Evolutionary conservation across 2,888 invertebrate species (phyloP), one percentile per base, ranked within the genome.

Genomic region (Catocala nupta): DNA sequence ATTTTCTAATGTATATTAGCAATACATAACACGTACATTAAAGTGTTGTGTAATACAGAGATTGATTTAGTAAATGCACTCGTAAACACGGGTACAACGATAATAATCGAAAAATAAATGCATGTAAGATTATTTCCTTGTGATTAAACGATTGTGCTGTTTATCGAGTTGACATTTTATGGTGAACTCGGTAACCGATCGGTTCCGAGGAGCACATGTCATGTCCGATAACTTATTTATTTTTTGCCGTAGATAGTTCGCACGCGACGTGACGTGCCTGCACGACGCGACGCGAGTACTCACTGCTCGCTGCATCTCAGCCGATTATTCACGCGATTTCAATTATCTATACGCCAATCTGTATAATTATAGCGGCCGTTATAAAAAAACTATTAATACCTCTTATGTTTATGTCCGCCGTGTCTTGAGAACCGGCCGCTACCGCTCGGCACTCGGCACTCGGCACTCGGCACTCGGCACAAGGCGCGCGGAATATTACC

Each of bases 191-290:
- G 53, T 63, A 64, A 68, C 60, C 57, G 68, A 71, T 73, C 73
- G 64, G 66, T 84, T 85, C 83, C 77, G 76, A 85, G 84, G 84
- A 84, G 69, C 80, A 80, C 79, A 78, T 77, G 82, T 81, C 81
- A 78, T 78, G 81, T 81, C 81, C 62, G 68, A 76, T 77, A 68
- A 63, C 77, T 84, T 82, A 77, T 84, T 81, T 77, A 62, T 79
- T 83, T 82, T 84, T 81, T 75, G 70, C 68, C 70, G 69, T 63
- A 51, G 63, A 69, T 65, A 55, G 59, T 67, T 78, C 71, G 75
- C 90, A 91, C 90, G 91, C 91, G 83, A 91, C 84, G 65, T 91
- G 82, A 82, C 91, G 88, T 90, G 90, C 77, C 66, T 64, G 74
- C 67, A 75, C 36, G 36, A 9, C 36, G 5, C 36, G 36, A 8